A percentile compares a stretch with the other conserved stretches of the same genome.
phyloP scores from a whole-genome alignment of 2,888 invertebrate species.

The Mystacides longicornis region DNA sequence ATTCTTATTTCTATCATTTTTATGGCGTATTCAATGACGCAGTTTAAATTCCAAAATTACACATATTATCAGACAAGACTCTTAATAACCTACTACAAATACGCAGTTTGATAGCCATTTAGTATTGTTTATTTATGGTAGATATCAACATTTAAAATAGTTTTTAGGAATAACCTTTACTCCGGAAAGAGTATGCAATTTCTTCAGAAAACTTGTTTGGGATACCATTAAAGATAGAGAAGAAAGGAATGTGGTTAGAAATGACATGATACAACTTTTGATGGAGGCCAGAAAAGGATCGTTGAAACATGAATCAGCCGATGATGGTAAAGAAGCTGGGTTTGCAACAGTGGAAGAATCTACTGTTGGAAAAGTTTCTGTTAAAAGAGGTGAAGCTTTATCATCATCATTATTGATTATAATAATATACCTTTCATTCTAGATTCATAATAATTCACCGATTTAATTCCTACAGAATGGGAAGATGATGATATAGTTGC shows the following conservation, averaged over 20 bases:
- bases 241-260: slow-evolving; percentile 39
- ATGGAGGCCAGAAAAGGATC: slow-evolving; percentile 41
- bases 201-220: not conserved
- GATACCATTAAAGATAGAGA: slow-evolving; percentile 39
- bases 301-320: slow-evolving; percentile 33
- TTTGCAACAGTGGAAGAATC: slow-evolving; percentile 42
- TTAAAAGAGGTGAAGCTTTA: not conserved
- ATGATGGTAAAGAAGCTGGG: slow-evolving; percentile 36
- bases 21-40: too few species aligned
- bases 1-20: too few species aligned
- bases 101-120: too few species aligned
- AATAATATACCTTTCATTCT: not conserved
- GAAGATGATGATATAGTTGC: slow-evolving; percentile 32
- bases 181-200: not conserved
- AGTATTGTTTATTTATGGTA: too few species aligned
- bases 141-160: too few species aligned
- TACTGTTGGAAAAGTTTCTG: slow-evolving; percentile 30
- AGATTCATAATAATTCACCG: not conserved
- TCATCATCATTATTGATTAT: not conserved
- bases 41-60: too few species aligned
- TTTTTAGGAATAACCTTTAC: not conserved
- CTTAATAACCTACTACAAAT: too few species aligned
- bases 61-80: too few species aligned
- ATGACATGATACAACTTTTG: slow-evolving; percentile 50
- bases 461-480: slow-evolving; percentile 27